Evolutionary conservation across 2,797 vertebrate genomes (phyloP).

Genomic region (Orientallactaga sibirica): DNA sequence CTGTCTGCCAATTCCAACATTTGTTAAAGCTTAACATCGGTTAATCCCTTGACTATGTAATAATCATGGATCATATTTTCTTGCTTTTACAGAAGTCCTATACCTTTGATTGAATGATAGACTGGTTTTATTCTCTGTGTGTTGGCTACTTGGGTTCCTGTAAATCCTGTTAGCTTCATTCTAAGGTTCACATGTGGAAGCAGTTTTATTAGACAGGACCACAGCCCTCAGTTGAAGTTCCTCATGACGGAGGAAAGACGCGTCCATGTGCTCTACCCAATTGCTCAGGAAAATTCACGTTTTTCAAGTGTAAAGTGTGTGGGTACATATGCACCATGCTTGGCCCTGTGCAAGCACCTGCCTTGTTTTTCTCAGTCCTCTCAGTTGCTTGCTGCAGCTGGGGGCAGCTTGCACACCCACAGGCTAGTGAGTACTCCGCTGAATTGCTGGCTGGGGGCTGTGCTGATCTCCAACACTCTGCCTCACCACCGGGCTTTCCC

Average conservation of each 20-base stretch:
- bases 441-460: neutral
- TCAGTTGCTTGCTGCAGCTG: neutral
- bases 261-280: neutral
- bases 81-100: neutral
- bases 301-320: neutral
- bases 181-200: neutral
- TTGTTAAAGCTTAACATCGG: neutral
- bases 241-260: neutral
- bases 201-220: neutral
- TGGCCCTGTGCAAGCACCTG: neutral
- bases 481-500: neutral
- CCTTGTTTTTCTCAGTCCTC: neutral
- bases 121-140: neutral
- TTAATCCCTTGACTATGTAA: neutral
- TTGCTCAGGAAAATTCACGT: neutral
- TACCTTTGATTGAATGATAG: neutral
- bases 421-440: neutral
- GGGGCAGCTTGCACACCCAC: neutral
- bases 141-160: neutral
- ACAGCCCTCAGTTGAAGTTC: neutral
- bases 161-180: constrained; percentile 15
- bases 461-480: neutral
- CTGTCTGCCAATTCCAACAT: neutral
- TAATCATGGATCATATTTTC: neutral
- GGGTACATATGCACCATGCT: too few relatives aligned